Conservation (phyloP, 64 coral and sea anemone genomes). For the Anthopleura sola region DNA sequence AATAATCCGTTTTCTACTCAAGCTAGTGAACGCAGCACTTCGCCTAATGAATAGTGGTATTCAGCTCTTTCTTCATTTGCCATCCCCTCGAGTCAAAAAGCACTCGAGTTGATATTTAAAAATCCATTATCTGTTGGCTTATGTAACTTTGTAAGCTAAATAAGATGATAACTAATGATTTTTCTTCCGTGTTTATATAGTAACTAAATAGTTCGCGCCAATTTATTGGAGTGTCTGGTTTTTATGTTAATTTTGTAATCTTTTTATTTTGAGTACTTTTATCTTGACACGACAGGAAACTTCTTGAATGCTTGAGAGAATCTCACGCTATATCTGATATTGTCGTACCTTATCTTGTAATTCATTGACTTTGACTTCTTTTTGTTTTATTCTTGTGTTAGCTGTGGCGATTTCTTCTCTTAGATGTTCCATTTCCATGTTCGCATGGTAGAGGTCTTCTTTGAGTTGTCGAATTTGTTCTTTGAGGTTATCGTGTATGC, state of each 20-base stretch:
- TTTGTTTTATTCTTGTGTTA: constrained; percentile 42
- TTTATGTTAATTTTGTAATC: background rate
- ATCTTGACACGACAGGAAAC: background rate
- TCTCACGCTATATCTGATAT: background rate
- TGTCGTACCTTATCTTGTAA: constrained; percentile 46
- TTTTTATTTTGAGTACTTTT: background rate
- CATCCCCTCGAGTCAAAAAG: background rate
- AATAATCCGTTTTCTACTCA: too few relatives aligned
- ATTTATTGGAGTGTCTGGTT: background rate
- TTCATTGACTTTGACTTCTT: constrained; percentile 34
- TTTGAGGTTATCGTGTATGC: background rate
- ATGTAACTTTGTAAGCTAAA: too few relatives aligned
- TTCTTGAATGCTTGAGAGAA: background rate
- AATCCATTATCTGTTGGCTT: background rate
- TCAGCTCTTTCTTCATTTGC: too few relatives aligned
- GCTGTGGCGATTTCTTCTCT: constrained; percentile 33
- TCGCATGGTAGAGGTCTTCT: constrained; percentile 47
- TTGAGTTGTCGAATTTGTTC: constrained; percentile 47
- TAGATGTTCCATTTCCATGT: constrained; percentile 43
- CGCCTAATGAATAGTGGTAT: too few relatives aligned
- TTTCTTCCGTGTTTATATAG: background rate
- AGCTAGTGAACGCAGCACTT: too few relatives aligned
- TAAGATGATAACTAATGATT: background rate
- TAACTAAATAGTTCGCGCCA: background rate
- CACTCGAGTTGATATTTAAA: background rate